phyloP scores from a whole-genome alignment of 1,140 invertebrate genomes.

The Hyphantria cunea region DNA sequence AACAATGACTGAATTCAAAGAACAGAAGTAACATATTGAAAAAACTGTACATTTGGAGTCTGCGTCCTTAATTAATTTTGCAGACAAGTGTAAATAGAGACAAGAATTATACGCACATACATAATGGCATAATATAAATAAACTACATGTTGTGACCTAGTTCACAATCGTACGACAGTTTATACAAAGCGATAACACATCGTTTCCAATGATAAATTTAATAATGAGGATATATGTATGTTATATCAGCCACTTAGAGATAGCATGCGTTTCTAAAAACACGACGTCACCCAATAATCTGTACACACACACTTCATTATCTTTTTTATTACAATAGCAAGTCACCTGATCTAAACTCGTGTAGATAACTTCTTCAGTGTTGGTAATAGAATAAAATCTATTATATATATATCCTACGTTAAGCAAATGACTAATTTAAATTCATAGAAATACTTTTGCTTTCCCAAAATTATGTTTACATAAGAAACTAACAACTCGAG shows the following conservation, averaged over 20 bases:
- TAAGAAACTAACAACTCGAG: too few relatives aligned
- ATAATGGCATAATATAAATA: conserved; percentile 9
- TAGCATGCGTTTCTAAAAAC: conserved; percentile 25
- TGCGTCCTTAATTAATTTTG: too few relatives aligned
- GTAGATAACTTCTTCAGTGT: background rate
- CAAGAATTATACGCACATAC: background rate
- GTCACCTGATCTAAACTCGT: conserved; percentile 22
- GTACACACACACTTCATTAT: conserved; percentile 18
- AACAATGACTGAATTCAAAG: too few relatives aligned
- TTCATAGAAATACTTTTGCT: too few relatives aligned
- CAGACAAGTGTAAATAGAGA: background rate
- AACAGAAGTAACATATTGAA: too few relatives aligned
- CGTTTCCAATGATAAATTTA: conserved; percentile 38
- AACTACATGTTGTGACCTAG: conserved; percentile 38
- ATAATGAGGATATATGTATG: conserved; percentile 35
- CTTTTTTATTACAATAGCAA: conserved; percentile 25
- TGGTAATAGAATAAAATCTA: background rate
- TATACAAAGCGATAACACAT: conserved; percentile 33
- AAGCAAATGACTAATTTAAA: conserved; percentile 3
- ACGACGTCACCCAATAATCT: conserved; percentile 24
- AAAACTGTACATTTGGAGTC: too few relatives aligned
- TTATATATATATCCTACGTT: too few relatives aligned
- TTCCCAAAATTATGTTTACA: too few relatives aligned
- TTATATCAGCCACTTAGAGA: conserved; percentile 37
- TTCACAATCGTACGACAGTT: conserved; percentile 42